These are phyloP conservation scores for Micromys minutus DNA, from an alignment of 2,113 vertebrate species.

Conservation along the genomic window DNA sequence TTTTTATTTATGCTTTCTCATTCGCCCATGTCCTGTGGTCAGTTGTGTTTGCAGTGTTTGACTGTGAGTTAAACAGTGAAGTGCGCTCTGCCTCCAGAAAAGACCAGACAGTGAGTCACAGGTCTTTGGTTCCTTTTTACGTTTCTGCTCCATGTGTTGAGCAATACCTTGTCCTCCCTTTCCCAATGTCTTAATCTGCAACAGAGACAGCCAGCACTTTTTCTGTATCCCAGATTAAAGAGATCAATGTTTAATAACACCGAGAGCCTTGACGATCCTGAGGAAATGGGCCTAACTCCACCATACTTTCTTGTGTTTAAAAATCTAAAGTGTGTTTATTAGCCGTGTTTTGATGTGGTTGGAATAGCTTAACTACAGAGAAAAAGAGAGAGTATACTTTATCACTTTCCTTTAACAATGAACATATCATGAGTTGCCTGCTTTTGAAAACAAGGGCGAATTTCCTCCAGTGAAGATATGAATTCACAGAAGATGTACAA, in stretches of 20 bases:
- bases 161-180: neutral
- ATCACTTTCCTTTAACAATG: neutral
- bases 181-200: neutral
- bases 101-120: conserved; percentile 59
- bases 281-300: neutral
- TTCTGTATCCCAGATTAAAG: neutral
- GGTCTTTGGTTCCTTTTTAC: neutral
- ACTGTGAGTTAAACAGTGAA: conserved; percentile 17
- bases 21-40: neutral
- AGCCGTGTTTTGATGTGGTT: conserved; percentile 1
- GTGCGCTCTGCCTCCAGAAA: conserved; percentile 33
- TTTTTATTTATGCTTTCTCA: neutral
- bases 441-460: neutral
- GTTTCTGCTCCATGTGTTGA: neutral
- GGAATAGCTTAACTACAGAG: neutral
- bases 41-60: neutral
- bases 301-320: neutral
- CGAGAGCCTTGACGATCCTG: neutral
- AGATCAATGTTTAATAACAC: neutral
- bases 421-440: neutral
- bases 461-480: neutral
- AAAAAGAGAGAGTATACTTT: neutral
- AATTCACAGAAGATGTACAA: neutral
- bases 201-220: neutral
- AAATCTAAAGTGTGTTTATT: neutral